Evolutionary conservation across 2,888 invertebrate genomes (phyloP), one percentile per base, ranked within the genome.

Genomic region (Spialia ferax): DNA sequence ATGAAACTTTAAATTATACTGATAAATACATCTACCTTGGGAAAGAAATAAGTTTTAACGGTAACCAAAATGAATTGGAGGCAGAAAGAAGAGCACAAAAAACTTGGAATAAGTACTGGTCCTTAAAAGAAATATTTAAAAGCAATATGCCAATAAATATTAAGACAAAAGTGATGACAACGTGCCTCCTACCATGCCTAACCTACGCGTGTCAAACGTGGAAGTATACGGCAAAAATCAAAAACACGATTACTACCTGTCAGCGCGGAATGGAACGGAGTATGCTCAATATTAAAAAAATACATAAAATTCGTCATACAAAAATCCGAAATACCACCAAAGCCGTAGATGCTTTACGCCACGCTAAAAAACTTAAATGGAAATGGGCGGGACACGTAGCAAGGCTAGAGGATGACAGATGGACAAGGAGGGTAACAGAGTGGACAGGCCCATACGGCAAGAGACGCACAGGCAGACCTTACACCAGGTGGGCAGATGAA

Each of bases 1-100:
- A 18, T 7, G 45, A 18, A 8, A 1, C 18, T 8, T 18, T 45
- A 18, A 8, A 45, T 2, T 45, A 45, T 18, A 45, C 45, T 7
- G 45, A 45, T 4, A 18, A 15, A 45, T 45, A 45, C 18, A 45
- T 45, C 18, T 45, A 42, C 15, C 15, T 42, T 7, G 45, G 45
- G 18, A 45, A 45, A 18, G 18, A 7, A 1, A 18, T 45, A 2
- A 45, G 45, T 45, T 45, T 45, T 18, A 18, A 45, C 10, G 7
- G 18, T 2, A 45, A 45, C 0, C 15, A 45, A 18, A 45, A 45
- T 18, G 45, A 45, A 45, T 8, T 45, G 18, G 45, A 45, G 18
- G 45, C 18, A 18, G 18, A 45, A 45, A 45, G 45, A 45, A 45
- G 45, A 45, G 8, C 18, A 45, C 45, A 45, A 45, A 15, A 45